Evolutionary conservation across 2,113 vertebrate genomes (phyloP).

Genomic region (Tetrax tetrax): DNA sequence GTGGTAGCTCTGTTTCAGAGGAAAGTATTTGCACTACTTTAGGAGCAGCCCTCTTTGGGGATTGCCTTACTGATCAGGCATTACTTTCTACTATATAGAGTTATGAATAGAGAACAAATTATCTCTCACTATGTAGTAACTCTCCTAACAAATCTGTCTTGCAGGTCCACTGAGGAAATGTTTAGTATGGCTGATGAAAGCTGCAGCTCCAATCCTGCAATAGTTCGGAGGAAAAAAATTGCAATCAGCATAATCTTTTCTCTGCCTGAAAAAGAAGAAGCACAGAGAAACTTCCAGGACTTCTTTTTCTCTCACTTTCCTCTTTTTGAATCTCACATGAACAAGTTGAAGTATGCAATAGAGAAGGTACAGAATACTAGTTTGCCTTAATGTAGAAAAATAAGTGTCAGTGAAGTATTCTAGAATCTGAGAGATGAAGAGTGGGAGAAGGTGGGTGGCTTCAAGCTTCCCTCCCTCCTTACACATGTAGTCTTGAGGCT

Average conservation of each 20-base stretch:
- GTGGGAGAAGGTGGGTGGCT: conserved; percentile 32
- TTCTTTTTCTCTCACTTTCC: conserved; percentile 93
- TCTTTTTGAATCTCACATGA: conserved; percentile 89
- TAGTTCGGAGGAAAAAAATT: conserved; percentile 85
- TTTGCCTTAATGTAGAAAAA: not conserved
- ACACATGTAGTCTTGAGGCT: not conserved
- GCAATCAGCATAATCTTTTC: conserved; percentile 87
- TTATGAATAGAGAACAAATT: not conserved
- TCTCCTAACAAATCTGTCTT: not conserved
- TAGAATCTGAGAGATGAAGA: not conserved
- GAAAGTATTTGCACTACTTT: not conserved
- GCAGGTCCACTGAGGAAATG: conserved; percentile 85
- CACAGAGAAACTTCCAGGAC: conserved; percentile 84
- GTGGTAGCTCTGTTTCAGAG: not conserved
- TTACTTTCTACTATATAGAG: not conserved
- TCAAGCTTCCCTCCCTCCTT: conserved; percentile 14
- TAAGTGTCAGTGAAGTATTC: not conserved
- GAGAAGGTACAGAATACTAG: conserved; percentile 81
- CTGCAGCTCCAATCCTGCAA: conserved; percentile 82
- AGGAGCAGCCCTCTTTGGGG: not conserved
- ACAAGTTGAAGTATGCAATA: conserved; percentile 86
- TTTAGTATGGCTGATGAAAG: conserved; percentile 88
- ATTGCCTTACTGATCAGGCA: not conserved
- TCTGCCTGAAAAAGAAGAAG: conserved; percentile 83
- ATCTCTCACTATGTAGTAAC: not conserved